Conservation (phyloP, 2,888 invertebrate genomes). For the Drosophila silvestris region DNA sequence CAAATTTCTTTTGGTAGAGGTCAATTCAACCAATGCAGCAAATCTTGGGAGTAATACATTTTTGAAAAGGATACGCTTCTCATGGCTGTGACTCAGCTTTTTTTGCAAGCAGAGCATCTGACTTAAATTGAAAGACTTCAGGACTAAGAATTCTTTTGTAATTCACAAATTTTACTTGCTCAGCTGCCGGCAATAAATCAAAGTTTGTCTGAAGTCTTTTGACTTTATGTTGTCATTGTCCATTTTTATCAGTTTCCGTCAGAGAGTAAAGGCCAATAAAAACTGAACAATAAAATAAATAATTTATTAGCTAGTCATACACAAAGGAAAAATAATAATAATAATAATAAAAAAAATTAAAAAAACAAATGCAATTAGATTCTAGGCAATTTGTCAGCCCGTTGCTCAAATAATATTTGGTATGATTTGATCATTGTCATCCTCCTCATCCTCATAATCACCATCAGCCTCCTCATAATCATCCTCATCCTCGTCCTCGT, state of each 20-base stretch:
- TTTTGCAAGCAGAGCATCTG: background rate
- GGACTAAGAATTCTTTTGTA: background rate
- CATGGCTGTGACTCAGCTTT: background rate
- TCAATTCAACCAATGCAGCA: background rate
- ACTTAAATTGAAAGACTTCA: background rate
- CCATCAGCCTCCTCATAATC: slow-evolving; percentile 56
- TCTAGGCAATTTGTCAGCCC: slow-evolving; percentile 20
- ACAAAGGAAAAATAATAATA: slow-evolving; percentile 23
- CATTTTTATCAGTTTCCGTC: background rate
- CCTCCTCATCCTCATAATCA: slow-evolving; percentile 74
- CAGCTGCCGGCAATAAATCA: background rate
- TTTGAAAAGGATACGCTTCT: background rate
- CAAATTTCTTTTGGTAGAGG: background rate
- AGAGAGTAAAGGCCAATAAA: background rate
- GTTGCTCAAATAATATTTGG: slow-evolving; percentile 72
- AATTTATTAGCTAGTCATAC: slow-evolving; percentile 26
- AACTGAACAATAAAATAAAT: slow-evolving; percentile 26
- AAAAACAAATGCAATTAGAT: slow-evolving; percentile 18
- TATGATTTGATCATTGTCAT: slow-evolving; percentile 75
- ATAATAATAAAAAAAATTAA: background rate
- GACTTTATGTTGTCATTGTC: slow-evolving; percentile 1
- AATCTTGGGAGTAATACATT: background rate
- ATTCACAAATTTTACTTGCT: background rate
- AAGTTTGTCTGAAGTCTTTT: background rate
- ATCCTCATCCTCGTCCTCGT: slow-evolving; percentile 58